Evolutionary conservation across 2,113 vertebrate genomes (phyloP).

Genomic region (Ceyx melanurus): DNA sequence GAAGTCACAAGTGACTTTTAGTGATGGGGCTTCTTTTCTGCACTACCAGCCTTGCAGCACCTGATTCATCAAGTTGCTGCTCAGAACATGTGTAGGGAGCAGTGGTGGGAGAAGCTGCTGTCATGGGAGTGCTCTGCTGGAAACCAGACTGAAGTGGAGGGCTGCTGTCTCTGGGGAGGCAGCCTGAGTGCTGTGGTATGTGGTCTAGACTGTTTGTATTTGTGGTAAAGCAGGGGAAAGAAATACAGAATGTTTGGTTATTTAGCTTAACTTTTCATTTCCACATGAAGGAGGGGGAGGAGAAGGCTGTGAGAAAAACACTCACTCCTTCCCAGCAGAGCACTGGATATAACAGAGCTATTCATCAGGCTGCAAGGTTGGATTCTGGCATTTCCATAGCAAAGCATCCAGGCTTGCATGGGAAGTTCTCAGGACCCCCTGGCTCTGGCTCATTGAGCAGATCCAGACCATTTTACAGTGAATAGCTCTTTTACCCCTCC

Average conservation of each 20-base stretch:
- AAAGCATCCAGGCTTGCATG: not conserved
- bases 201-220: not conserved
- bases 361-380: slow-evolving; percentile 8
- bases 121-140: slow-evolving; percentile 4
- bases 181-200: slow-evolving; percentile 19
- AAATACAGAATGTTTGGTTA: not conserved
- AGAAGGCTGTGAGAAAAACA: not conserved
- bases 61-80: not conserved
- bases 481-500: not conserved
- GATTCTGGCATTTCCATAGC: not conserved
- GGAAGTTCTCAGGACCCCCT: not conserved
- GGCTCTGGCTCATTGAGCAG: not conserved
- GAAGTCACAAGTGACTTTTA: not conserved
- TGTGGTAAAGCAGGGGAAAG: not conserved
- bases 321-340: slow-evolving; percentile 1
- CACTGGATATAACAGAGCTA: not conserved
- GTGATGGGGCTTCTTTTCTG: not conserved
- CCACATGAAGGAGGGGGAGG: not conserved
- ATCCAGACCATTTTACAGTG: not conserved
- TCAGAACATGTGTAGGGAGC: not conserved
- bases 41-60: not conserved
- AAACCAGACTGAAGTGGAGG: not conserved
- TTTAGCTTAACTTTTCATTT: slow-evolving; percentile 25
- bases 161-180: not conserved
- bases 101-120: not conserved